Percentiles rank a stretch among this genome's conserved stretches.
These are phyloP conservation scores for Oasisia sp. DNA, from an alignment of 2,888 invertebrate species.

Conservation along the genomic window DNA sequence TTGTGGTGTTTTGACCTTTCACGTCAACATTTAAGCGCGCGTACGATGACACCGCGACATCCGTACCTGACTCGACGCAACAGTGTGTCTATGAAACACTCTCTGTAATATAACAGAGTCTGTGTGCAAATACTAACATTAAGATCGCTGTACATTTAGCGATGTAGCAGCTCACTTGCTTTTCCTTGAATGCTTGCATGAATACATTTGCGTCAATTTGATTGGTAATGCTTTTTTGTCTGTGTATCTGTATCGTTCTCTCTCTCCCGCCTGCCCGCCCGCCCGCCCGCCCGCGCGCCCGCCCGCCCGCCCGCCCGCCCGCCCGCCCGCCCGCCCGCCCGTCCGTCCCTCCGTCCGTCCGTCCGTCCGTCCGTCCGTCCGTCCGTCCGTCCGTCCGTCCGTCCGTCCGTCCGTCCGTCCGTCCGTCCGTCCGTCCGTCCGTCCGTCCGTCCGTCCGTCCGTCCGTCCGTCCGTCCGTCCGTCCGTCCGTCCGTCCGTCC, in stretches of 20 bases:
- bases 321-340: no score
- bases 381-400: background rate
- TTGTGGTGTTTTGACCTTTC: background rate
- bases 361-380: background rate
- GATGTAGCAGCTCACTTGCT: no score
- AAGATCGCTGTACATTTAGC: background rate
- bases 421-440: background rate
- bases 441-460: background rate
- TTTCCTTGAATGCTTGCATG: no score
- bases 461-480: no score
- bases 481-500: no score
- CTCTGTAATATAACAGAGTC: no score
- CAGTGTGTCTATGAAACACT: background rate
- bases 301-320: no score
- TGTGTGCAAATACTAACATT: background rate
- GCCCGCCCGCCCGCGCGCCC: no score
- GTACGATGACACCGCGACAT: background rate
- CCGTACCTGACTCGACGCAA: background rate
- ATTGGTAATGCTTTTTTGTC: no score
- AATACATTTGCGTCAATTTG: no score
- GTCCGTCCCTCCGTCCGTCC: background rate
- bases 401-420: background rate
- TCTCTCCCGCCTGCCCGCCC: no score
- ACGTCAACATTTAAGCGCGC: background rate
- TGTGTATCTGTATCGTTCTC: no score